These are phyloP conservation scores for Tineola bisselliella DNA, from an alignment of 2,888 invertebrate genomes.

Conservation along the genomic window DNA sequence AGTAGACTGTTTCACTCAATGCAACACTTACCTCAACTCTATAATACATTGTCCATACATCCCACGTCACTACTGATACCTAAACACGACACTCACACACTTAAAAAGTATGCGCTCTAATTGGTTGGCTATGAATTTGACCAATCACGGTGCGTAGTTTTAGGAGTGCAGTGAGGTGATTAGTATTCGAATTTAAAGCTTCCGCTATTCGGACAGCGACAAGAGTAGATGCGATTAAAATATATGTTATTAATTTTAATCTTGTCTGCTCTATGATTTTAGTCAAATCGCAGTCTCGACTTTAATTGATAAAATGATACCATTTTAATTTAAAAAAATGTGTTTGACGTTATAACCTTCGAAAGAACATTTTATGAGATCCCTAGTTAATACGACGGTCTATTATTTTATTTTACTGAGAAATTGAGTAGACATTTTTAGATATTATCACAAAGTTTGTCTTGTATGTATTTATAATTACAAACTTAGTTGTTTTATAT, in stretches of 20 bases:
- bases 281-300: too few species aligned
- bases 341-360: neutral
- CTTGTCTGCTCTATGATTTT: too few species aligned
- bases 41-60: constrained; percentile 51
- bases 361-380: neutral
- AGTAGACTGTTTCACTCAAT: constrained; percentile 26
- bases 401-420: neutral
- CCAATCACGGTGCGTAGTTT: neutral
- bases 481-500: neutral
- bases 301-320: too few species aligned
- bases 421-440: neutral
- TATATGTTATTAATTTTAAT: too few species aligned
- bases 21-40: constrained; percentile 49
- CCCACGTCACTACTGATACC: neutral
- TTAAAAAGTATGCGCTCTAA: neutral
- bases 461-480: neutral
- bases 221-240: neutral
- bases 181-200: neutral
- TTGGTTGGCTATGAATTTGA: neutral
- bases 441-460: too few species aligned
- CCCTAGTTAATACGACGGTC: neutral
- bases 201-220: neutral
- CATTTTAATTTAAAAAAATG: neutral
- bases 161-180: neutral
- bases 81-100: constrained; percentile 18